Conservation (phyloP, 2,888 invertebrate species). For the Ennomos quercinarius region DNA sequence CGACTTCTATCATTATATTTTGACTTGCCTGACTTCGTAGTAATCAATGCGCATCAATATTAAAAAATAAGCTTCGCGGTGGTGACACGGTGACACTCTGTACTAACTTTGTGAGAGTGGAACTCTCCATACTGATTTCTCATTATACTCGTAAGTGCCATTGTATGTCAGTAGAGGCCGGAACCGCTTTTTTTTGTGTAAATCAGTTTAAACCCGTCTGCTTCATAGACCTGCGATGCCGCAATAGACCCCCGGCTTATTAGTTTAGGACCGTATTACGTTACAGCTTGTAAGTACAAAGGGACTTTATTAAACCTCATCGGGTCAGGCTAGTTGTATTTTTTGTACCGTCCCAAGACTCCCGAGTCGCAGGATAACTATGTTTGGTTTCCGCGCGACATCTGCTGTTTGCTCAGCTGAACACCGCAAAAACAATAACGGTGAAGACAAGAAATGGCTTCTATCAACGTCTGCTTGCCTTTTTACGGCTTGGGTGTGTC, state of each 20-base stretch:
- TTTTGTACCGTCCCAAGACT: constrained; percentile 56
- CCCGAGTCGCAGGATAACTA: constrained; percentile 59
- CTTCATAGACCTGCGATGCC: constrained; percentile 58
- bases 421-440: constrained; percentile 66
- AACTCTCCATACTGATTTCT: constrained; percentile 10
- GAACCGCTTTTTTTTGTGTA: constrained; percentile 63
- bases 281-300: constrained; percentile 68
- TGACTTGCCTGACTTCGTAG: no score
- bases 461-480: constrained; percentile 53
- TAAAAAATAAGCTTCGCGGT: no score
- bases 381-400: constrained; percentile 65
- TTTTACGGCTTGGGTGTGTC: constrained; percentile 13
- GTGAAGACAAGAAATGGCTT: constrained; percentile 65
- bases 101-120: no score
- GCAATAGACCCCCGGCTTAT: constrained; percentile 67
- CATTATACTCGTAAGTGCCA: constrained; percentile 3
- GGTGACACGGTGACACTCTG: no score
- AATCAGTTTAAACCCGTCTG: constrained; percentile 71
- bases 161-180: constrained; percentile 28
- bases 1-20: no score
- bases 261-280: constrained; percentile 81
- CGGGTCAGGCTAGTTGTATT: constrained; percentile 53
- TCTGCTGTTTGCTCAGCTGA: constrained; percentile 71
- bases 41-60: no score
- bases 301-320: constrained; percentile 70